Evolutionary conservation across 2,888 invertebrate species (phyloP).

Genomic region (Drosophila mercatorum): DNA sequence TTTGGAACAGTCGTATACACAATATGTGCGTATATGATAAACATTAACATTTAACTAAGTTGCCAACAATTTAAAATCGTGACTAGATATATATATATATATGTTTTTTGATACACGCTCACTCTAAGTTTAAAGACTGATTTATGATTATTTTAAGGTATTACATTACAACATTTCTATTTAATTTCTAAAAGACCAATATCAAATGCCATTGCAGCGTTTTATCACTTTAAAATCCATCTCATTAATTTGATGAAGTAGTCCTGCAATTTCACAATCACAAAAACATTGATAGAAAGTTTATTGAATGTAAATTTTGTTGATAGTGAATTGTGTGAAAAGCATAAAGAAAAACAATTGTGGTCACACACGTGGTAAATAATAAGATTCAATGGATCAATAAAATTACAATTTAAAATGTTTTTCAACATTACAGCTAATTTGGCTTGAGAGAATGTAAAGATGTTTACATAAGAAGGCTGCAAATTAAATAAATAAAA

Average conservation of each 20-base stretch:
- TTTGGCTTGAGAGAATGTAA: neutral
- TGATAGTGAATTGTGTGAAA: constrained; percentile 7
- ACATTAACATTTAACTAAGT: constrained; percentile 30
- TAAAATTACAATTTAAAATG: neutral
- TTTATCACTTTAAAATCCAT: constrained; percentile 84
- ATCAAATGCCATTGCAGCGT: constrained; percentile 68
- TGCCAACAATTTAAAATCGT: constrained; percentile 14
- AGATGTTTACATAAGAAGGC: neutral
- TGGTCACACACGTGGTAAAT: neutral
- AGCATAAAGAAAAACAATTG: neutral
- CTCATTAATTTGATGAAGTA: constrained; percentile 85
- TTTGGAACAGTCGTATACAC: constrained; percentile 23
- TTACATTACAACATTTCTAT: constrained; percentile 51
- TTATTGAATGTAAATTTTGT: constrained; percentile 34
- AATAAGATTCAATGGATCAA: neutral
- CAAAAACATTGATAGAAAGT: constrained; percentile 58
- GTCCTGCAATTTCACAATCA: constrained; percentile 83
- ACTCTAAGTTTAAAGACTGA: constrained; percentile 31
- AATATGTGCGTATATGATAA: constrained; percentile 7
- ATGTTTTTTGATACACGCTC: constrained; percentile 54
- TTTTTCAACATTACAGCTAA: neutral
- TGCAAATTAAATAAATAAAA: neutral
- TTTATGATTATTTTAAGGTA: constrained; percentile 27
- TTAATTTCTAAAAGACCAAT: constrained; percentile 74
- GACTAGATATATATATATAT: neutral